Conservation (phyloP, 23 tunicate genomes). For the Ciona savignyi region DNA sequence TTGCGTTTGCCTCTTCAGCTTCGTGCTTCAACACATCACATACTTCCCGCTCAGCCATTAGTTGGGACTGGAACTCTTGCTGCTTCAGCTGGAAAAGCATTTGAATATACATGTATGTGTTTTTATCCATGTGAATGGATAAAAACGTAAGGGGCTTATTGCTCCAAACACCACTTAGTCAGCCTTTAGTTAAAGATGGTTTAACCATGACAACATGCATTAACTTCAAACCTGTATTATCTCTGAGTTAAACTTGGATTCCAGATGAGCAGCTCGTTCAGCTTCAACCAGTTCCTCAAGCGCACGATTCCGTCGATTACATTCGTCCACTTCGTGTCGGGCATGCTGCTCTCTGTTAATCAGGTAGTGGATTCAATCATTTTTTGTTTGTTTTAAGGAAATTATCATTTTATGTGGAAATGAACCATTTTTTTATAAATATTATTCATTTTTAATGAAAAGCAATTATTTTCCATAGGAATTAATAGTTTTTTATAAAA, state of each 20-base stretch:
- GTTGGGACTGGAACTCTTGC: slow-evolving; percentile 56
- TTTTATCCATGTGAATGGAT: too few species aligned
- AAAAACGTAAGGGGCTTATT: too few species aligned
- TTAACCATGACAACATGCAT: not conserved
- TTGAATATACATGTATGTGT: too few species aligned
- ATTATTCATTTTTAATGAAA: too few species aligned
- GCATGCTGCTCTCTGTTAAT: slow-evolving; percentile 78
- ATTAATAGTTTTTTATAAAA: too few species aligned
- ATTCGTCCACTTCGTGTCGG: slow-evolving; percentile 48
- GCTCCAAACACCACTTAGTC: too few species aligned
- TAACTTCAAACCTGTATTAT: slow-evolving; percentile 49
- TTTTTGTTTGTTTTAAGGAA: too few species aligned
- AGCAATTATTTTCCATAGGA: too few species aligned
- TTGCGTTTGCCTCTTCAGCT: slow-evolving; percentile 31
- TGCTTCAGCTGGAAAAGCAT: slow-evolving; percentile 54
- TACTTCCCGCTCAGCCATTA: slow-evolving; percentile 27
- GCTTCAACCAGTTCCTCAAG: slow-evolving; percentile 86
- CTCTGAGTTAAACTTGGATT: slow-evolving; percentile 86
- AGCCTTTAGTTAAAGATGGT: not conserved
- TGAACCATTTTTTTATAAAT: too few species aligned
- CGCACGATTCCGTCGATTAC: slow-evolving; percentile 41
- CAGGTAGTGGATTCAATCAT: too few species aligned
- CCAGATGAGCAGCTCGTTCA: slow-evolving; percentile 90
- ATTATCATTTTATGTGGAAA: too few species aligned
- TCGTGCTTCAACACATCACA: slow-evolving; percentile 41